These are phyloP conservation scores for Sebastes glaucus DNA, from an alignment of 2,797 vertebrate species.

Conservation along the genomic window DNA sequence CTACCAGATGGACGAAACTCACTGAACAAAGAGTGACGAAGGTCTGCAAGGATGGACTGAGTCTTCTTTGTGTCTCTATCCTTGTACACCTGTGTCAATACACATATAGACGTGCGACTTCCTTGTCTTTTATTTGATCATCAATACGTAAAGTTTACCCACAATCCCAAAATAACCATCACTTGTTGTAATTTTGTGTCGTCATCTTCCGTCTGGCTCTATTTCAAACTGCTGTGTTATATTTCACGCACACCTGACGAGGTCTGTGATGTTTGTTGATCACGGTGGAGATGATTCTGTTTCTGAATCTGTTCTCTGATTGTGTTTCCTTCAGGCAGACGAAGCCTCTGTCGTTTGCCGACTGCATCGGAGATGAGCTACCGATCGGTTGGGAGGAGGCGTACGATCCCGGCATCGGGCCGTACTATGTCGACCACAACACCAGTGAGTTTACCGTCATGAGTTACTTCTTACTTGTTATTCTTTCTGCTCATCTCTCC, in stretches of 20 bases:
- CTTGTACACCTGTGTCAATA: too few relatives aligned
- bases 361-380: slow-evolving; percentile 97
- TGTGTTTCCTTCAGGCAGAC: slow-evolving; percentile 86
- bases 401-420: slow-evolving; percentile 91
- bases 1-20: not conserved
- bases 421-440: slow-evolving; percentile 99
- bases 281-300: not conserved
- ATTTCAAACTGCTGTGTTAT: not conserved
- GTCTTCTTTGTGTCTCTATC: too few relatives aligned
- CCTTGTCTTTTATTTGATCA: not conserved
- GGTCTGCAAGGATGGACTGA: not conserved
- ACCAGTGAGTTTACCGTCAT: slow-evolving; percentile 88
- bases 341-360: slow-evolving; percentile 96
- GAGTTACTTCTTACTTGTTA: not conserved
- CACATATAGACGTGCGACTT: too few relatives aligned
- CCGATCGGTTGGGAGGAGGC: slow-evolving; percentile 98
- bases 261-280: too few relatives aligned
- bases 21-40: not conserved
- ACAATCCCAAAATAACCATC: not conserved
- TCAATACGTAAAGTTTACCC: not conserved
- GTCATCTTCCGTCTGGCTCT: not conserved
- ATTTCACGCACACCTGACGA: not conserved
- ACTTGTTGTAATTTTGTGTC: not conserved
- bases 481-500: not conserved
- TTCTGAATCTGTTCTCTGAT: not conserved